These are phyloP conservation scores for Arvicanthis niloticus DNA, from an alignment of 2,113 vertebrate genomes.

Conservation along the genomic window DNA sequence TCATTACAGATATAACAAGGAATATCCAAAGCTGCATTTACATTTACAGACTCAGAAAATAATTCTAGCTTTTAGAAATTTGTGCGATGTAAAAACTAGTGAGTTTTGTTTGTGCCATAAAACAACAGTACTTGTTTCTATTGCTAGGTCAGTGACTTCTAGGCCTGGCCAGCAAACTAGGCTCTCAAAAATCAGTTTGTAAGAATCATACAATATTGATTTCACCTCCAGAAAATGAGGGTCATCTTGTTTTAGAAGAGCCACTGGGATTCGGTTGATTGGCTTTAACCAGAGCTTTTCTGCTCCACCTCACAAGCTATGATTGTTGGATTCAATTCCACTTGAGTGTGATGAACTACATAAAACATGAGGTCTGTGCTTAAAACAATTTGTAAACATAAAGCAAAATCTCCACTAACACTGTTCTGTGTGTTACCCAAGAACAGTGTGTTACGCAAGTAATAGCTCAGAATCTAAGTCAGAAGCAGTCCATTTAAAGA, in stretches of 20 bases:
- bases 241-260: constrained; percentile 95
- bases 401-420: neutral
- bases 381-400: constrained; percentile 92
- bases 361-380: constrained; percentile 99
- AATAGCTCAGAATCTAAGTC: too few relatives aligned
- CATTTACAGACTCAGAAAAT: constrained; percentile 80
- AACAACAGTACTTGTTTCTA: constrained; percentile 74
- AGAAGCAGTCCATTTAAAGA: too few relatives aligned
- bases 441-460: too few relatives aligned
- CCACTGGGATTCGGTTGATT: constrained; percentile 87
- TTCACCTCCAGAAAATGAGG: constrained; percentile 87
- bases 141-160: neutral
- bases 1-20: constrained; percentile 83
- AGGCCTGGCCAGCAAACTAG: constrained; percentile 74
- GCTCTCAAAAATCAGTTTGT: constrained; percentile 78
- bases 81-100: constrained; percentile 85
- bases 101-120: constrained; percentile 80
- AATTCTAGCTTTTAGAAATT: constrained; percentile 71
- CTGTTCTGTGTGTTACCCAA: too few relatives aligned
- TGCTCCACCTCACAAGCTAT: constrained; percentile 97
- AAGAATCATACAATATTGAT: constrained; percentile 94
- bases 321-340: constrained; percentile 97
- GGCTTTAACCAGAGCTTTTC: constrained; percentile 91
- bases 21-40: constrained; percentile 83
- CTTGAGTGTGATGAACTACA: constrained; percentile 96